Base-by-base conservation (phyloP, 2,797 vertebrate species). In the Macropus fuliginosus region DNA sequence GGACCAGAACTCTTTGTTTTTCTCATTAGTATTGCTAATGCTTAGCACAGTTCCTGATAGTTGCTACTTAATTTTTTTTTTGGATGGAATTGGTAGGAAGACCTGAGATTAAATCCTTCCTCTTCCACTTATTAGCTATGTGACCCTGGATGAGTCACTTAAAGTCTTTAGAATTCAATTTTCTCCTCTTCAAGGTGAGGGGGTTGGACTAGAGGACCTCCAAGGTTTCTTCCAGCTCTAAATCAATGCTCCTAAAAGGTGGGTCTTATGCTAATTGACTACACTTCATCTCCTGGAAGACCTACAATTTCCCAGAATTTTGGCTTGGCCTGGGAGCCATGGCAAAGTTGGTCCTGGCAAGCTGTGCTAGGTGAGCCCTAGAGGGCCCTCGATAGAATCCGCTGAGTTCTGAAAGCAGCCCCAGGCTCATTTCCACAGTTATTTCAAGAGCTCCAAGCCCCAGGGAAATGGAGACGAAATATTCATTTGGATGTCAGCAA, bases 401-500 rank as follows among this genome's bases (percentile, higher is more conserved):
- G 14, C 9, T 50, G 74, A 50, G 74, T 87, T 87, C 74, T 87
- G 74, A 87, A 40, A 87, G 34, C 40, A 50, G 74, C 74, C 40
- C 74, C 40, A 87, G 40, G 74, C 74, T 40, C 24, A 87, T 50
- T 87, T 50, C 74, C 9, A 46, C 74, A 87, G 74, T 87, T 87
- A 87, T 87, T 87, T 87, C 74, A 87, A 87, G 74, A 87, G 74
- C 40, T 87, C 21, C 40, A 50, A 87, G 40, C 74, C 74, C 24
- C 74, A 50, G 74, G 74, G 74, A 87, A 50, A 87, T 50, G 24
- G 40, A 87, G 74, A 50, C 74, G 27, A 87, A 87, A 87, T 46
- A 87, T 87, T 87, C 74, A 87, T 87, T 87, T 87, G 74, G 74
- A 87, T 87, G 74, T 87, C 74, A 87, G 74, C 21, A 87, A 87